A percentile compares a stretch with the other conserved stretches of the same genome.
These are phyloP conservation scores for Drosophila fulvimacula DNA, from an alignment of 2,888 invertebrate species.

Conservation along the genomic window DNA sequence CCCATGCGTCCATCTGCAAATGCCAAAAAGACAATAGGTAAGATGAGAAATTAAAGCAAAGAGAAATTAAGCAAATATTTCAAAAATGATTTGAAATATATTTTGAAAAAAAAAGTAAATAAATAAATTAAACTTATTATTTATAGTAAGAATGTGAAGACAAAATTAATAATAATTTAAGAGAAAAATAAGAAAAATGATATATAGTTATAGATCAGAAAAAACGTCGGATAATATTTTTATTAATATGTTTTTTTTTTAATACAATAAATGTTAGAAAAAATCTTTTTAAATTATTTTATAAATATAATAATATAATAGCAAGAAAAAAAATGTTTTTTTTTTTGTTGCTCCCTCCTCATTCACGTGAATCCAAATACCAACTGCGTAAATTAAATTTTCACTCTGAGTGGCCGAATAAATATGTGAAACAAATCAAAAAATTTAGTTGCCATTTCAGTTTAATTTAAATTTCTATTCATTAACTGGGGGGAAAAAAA, in stretches of 20 bases:
- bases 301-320: too few relatives aligned
- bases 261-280: too few relatives aligned
- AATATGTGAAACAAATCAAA: not conserved
- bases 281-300: too few relatives aligned
- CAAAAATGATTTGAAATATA: too few relatives aligned
- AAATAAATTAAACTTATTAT: too few relatives aligned
- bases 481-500: not conserved
- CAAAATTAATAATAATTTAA: too few relatives aligned
- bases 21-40: not conserved
- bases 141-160: not conserved
- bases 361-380: not conserved
- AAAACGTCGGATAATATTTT: not conserved
- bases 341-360: too few relatives aligned
- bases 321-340: not conserved
- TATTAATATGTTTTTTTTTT: too few relatives aligned
- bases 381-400: not conserved
- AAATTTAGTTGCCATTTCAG: not conserved
- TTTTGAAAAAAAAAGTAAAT: too few relatives aligned
- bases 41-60: not conserved
- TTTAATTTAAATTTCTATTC: not conserved
- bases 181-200: not conserved
- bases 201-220: not conserved
- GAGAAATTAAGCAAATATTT: too few relatives aligned
- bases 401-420: not conserved
- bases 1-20: conserved; percentile 88